Evolutionary conservation across 1,140 invertebrate species (phyloP), one percentile per base, ranked within the genome.

Genomic region (Drosophila teissieri): DNA sequence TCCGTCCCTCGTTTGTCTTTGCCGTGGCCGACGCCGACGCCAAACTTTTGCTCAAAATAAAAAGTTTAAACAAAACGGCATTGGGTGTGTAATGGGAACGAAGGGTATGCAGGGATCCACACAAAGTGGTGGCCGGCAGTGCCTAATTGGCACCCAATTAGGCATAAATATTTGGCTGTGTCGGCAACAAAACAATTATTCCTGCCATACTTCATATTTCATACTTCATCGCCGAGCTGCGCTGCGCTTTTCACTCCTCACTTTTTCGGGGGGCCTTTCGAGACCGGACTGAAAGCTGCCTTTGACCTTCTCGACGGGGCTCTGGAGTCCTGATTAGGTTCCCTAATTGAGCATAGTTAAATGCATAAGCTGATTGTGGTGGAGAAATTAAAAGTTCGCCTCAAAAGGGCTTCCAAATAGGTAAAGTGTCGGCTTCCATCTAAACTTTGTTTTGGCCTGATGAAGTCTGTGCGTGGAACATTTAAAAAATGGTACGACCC

Each of bases 151-250:
- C 39, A 60, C 54, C 73, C 63, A 77, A 77, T 77, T 77, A 77
- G 73, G 73, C 73, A 77, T 76, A 77, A 76, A 77, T 77, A 76
- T 76, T 77, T 76, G 42, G 44, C 63, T 76, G 40, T 58, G 63
- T 60, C 54, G 68, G 73, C 73, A 58, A 54, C 68, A 53, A 76
- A 76, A 77, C 63, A 75, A 75, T 75, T 75, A 75, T 75, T 75
- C 61, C 15, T 52, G 19, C 27, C 46, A 60, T 58, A 73, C 67
- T 70, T 70, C 51, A 60, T 58, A 73, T 63, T 70, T 70, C 51
- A 60, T 58, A 73, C 67, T 70, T 70, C 51, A 36, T 24, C 19
- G 12, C n/a, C 12, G 52, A 36, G 19, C 64, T 49, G 67, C 44
- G 19, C 64, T 49, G 67, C 44, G 67, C 67, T 73, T 67, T 58